Evolutionary conservation across 1,140 invertebrate genomes (phyloP).

Genomic region (Neodiprion pinetum): DNA sequence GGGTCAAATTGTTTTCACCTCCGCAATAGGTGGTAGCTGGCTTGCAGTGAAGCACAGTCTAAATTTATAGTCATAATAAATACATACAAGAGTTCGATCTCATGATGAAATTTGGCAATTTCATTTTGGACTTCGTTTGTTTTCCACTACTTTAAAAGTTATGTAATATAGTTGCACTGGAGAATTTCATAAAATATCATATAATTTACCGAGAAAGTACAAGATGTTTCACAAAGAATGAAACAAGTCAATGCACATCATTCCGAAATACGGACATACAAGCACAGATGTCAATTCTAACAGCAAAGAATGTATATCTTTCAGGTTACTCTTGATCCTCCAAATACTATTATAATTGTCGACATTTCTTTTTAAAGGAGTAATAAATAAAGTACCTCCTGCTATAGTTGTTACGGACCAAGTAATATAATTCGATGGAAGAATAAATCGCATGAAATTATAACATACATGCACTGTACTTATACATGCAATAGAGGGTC

Average conservation of each 20-base stretch:
- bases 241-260: not conserved
- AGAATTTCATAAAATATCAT: no score
- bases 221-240: not conserved
- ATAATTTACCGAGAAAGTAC: no score
- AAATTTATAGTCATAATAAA: no score
- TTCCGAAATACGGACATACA: not conserved
- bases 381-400: not conserved
- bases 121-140: slow-evolving; percentile 29
- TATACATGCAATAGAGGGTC: not conserved
- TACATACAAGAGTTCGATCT: no score
- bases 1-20: not conserved
- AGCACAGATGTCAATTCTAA: not conserved
- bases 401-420: not conserved
- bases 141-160: not conserved
- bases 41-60: no score
- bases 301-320: not conserved
- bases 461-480: not conserved
- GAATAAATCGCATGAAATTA: not conserved
- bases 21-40: no score
- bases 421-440: not conserved
- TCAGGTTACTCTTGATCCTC: not conserved
- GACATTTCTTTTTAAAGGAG: not conserved
- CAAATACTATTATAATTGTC: not conserved
- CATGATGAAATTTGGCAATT: no score
- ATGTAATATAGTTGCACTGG: no score